Evolutionary conservation across 2,113 vertebrate species (phyloP), one percentile per base, ranked within the genome.

Genomic region (Clarias magur): DNA sequence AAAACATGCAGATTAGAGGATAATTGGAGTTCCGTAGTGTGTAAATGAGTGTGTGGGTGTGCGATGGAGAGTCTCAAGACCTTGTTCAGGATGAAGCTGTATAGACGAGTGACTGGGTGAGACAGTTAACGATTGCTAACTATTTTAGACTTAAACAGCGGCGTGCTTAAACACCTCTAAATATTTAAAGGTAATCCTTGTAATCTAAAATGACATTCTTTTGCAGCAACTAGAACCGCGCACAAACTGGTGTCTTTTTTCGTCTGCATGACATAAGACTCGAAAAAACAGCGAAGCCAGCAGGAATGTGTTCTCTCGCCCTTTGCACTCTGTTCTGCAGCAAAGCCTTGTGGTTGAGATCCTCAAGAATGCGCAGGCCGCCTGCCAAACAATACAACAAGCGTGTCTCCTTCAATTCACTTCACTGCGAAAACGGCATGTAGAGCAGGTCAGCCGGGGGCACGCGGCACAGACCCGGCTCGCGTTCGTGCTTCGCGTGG

Each of bases 321-420:
- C 85, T 90, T 83, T 88, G 86, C 76, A 84, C 76, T 48, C 34
- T 86, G 56, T 82, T 83, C 76, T 80, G 72, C 81, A 83, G 86
- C 81, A 87, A 79, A 56, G 62, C 80, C 83, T 72, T 78, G 87
- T 70, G 76, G 75, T 76, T 73, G 63, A 72, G 86, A 72, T 63
- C 21, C 63, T 90, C 60, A 84, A 90, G 67, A 90, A 86, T 73
- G 27, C 13, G 56, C 82, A 75, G 87, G 76, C 85, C 56, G 54
- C 23, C 84, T 57, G 76, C 75, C 83, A 86, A 88, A 80, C 59
- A 83, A 90, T 81, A 86, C 86, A 88, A 86, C 84, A 83, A 84
- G 80, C 81, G 78, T 80, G 82, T 88, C 84, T 48, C 82, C 84
- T 90, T 83, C 75, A 75, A 83, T 87, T 48, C 86, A 78, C 86